Evolutionary conservation across 2,888 invertebrate genomes (phyloP).

Genomic region (Melanchra persicariae): DNA sequence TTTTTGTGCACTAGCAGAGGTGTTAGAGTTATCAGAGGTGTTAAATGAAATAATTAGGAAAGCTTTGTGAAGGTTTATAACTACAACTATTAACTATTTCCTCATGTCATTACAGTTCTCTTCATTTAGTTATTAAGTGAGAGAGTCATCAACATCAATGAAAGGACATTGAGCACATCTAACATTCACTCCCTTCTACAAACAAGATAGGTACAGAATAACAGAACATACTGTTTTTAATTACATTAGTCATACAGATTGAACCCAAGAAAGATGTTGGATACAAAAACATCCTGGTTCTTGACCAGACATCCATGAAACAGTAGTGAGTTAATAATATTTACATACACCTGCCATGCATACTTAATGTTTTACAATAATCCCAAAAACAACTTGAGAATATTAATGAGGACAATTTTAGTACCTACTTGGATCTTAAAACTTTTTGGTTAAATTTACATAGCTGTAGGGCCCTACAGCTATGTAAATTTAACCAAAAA

Average conservation of each 20-base stretch:
- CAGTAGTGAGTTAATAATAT: conserved; percentile 38
- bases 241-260: conserved; percentile 1
- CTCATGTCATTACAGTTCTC: too few relatives aligned
- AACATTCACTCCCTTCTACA: background rate
- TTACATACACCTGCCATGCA: conserved; percentile 58
- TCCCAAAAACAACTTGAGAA: conserved; percentile 51
- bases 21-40: background rate
- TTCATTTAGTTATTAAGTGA: too few relatives aligned
- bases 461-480: background rate
- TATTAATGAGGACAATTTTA: conserved; percentile 49
- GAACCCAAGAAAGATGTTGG: conserved; percentile 11
- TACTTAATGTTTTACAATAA: conserved; percentile 44
- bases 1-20: background rate
- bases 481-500: too few relatives aligned
- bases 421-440: conserved; percentile 8
- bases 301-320: conserved; percentile 22
- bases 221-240: background rate
- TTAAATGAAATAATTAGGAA: too few relatives aligned
- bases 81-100: too few relatives aligned
- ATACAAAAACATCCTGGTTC: conserved; percentile 21
- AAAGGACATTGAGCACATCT: background rate
- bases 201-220: background rate
- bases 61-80: too few relatives aligned
- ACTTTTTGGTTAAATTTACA: background rate
- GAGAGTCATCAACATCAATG: background rate